Base-by-base conservation (phyloP, 2,888 invertebrate genomes). In the Hoplodrina ambigua region DNA sequence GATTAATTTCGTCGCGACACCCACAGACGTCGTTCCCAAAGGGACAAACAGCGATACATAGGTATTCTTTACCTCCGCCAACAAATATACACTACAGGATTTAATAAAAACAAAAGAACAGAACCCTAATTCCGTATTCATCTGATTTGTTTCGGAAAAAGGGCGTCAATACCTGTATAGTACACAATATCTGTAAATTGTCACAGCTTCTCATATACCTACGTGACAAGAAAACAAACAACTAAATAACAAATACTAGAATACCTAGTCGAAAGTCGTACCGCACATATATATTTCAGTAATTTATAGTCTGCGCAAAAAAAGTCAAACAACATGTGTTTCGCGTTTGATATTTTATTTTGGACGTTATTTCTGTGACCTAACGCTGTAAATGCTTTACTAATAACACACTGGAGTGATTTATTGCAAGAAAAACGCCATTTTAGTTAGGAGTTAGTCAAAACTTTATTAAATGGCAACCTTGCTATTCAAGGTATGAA, bases 171-270 rank as follows among this genome's bases (percentile, higher is more conserved):
- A 71, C 71, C 75, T 70, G 64, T 49, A 44, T 25, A 41, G 41
- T 46, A 57, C 54, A 61, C 55, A 60, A 44, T 57, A 20, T 10
- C 17, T 41, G 25, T 52, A 64, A 61, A 78, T 75, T 64, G 75
- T 78, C 71, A 61, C 77, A 75, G 66, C 69, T 54, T 62, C 17
- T 30, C 25, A 17, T 56, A 13, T 17, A 56, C 25, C 25, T 33
- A 75, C 78, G 78, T 78, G 78, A 75, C 75, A 37, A 13, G 52
- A 67, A 78, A 57, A 64, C 50, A 20, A 46, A 74, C 52, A 13
- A 61, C 30, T 8, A 13, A 20, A 20, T 19, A 50, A 60, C 54
- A 56, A 52, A 72, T 55, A 56, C 60, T 69, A 73, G 64, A 20
- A 53, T 46, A 49, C 11, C 54, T 65, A 59, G 77, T 59, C 56